These are phyloP conservation scores for Melanophora roralis DNA, from an alignment of 2,888 invertebrate species.

Conservation along the genomic window DNA sequence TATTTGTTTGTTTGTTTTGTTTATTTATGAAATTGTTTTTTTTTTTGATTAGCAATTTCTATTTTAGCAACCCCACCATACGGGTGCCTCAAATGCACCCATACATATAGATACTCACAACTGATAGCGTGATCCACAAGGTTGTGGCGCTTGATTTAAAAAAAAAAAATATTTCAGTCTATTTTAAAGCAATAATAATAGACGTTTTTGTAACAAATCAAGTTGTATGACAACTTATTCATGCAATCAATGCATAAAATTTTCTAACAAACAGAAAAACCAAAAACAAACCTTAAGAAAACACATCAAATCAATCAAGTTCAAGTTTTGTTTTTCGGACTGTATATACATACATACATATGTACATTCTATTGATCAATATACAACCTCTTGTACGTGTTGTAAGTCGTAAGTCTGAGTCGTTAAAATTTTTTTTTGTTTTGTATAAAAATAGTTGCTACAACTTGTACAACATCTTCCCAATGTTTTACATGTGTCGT, in stretches of 20 bases:
- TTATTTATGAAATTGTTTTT: slow-evolving; percentile 30
- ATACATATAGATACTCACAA: too few relatives aligned
- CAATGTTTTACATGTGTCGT: too few relatives aligned
- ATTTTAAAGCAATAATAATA: neutral
- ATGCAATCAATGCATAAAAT: slow-evolving; percentile 53
- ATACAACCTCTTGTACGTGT: too few relatives aligned
- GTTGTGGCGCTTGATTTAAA: slow-evolving; percentile 54
- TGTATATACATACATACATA: neutral
- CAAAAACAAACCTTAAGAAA: slow-evolving; percentile 16
- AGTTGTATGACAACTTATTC: slow-evolving; percentile 57
- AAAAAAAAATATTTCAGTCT: slow-evolving; percentile 22
- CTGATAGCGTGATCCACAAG: slow-evolving; percentile 26
- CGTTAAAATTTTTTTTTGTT: too few relatives aligned
- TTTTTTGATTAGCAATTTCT: slow-evolving; percentile 38
- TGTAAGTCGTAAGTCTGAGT: too few relatives aligned
- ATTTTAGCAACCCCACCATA: slow-evolving; percentile 45
- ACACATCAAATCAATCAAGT: slow-evolving; percentile 59
- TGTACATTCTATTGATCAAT: too few relatives aligned
- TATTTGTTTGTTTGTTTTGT: slow-evolving; percentile 27
- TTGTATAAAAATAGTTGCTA: too few relatives aligned
- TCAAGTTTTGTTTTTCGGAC: slow-evolving; percentile 47
- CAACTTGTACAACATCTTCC: too few relatives aligned
- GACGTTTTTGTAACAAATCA: slow-evolving; percentile 38
- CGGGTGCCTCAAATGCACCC: neutral
- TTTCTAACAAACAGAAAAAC: neutral